Percentiles rank a stretch among this genome's conserved stretches.
phyloP scores from a whole-genome alignment of 2,113 vertebrate genomes.

The Pomatorhinus ruficollis region DNA sequence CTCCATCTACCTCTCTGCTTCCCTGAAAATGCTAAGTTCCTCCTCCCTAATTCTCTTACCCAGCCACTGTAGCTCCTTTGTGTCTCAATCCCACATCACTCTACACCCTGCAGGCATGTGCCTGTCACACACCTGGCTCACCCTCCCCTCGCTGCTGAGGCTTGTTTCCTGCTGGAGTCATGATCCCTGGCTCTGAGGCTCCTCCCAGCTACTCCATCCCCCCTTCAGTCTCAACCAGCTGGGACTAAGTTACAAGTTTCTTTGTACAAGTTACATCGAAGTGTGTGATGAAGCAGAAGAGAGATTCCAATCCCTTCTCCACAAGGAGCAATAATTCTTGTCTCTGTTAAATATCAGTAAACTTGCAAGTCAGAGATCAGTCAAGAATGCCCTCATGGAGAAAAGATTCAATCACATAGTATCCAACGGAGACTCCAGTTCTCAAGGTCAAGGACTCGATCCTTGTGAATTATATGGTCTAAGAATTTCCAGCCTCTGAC shows the following conservation, averaged over 20 bases:
- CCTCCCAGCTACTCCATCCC: not conserved
- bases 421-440: not conserved
- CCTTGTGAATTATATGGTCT: not conserved
- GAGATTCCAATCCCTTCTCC: not conserved
- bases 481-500: not conserved
- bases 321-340: not conserved
- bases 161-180: not conserved
- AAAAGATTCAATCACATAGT: not conserved
- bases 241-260: not conserved
- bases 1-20: not conserved
- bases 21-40: accelerated
- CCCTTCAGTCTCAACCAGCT: not conserved
- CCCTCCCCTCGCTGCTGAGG: accelerated
- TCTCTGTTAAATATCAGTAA: not conserved
- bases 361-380: not conserved
- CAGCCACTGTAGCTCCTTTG: not conserved
- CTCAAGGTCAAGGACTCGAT: not conserved
- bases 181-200: accelerated
- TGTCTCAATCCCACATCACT: not conserved
- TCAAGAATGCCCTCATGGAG: not conserved
- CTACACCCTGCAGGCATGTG: not conserved
- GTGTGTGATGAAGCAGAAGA: not conserved
- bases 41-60: not conserved
- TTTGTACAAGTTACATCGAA: accelerated
- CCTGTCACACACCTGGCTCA: not conserved